Evolutionary conservation across 2,888 invertebrate species (phyloP).

Genomic region (Iphiclides podalirius): DNA sequence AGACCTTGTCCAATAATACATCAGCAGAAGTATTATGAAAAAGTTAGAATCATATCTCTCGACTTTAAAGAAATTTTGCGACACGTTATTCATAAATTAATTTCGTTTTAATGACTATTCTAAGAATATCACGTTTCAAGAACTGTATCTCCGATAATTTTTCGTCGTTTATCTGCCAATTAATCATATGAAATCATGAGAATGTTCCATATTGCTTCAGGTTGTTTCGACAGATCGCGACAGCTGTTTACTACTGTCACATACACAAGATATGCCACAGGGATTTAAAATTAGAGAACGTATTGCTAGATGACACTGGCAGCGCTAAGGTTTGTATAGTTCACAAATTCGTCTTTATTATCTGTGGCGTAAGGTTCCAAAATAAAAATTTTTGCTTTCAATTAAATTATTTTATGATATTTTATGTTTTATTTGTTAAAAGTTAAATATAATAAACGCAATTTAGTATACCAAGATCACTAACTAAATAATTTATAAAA

Average conservation of each 20-base stretch:
- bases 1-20: neutral
- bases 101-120: slow-evolving; percentile 1
- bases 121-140: slow-evolving; percentile 7
- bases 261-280: slow-evolving; percentile 98
- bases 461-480: too few species aligned
- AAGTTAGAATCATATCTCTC: neutral
- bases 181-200: slow-evolving; percentile 4
- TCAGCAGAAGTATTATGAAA: neutral
- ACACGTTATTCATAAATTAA: neutral
- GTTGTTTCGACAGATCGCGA: slow-evolving; percentile 97
- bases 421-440: too few species aligned
- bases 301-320: slow-evolving; percentile 93
- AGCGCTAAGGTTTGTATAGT: slow-evolving; percentile 90
- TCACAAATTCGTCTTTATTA: neutral
- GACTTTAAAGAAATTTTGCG: neutral
- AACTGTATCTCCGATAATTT: slow-evolving; percentile 9
- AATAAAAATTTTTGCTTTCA: too few species aligned
- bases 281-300: slow-evolving; percentile 97
- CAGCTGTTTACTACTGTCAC: slow-evolving; percentile 98
- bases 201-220: slow-evolving; percentile 61
- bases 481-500: too few species aligned
- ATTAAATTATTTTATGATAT: too few species aligned
- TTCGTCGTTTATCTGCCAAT: slow-evolving; percentile 1
- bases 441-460: too few species aligned
- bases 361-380: neutral